phyloP scores from a whole-genome alignment of 37 sponge, comb jelly and placozoan species.

The Oscarella lobularis region DNA sequence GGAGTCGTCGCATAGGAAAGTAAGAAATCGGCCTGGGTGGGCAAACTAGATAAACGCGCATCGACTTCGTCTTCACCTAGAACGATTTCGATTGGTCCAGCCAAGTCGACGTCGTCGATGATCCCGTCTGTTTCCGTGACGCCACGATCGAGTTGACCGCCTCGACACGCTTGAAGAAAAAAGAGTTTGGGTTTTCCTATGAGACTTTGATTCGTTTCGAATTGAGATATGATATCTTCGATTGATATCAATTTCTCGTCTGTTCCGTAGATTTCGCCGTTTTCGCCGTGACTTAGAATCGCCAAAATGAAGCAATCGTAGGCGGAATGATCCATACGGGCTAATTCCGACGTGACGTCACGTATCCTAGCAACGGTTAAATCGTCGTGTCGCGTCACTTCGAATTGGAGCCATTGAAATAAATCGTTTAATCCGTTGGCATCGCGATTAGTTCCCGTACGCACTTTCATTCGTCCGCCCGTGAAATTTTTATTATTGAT shows the following conservation, averaged over 20 bases:
- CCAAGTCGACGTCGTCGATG: not conserved
- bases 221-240: conserved; percentile 5
- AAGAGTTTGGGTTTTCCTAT: conserved; percentile 27
- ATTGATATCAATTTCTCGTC: conserved; percentile 8
- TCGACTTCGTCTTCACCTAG: not conserved
- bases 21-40: conserved; percentile 66
- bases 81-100: not conserved
- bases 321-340: conserved; percentile 2
- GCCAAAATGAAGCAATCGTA: conserved; percentile 16
- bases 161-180: conserved; percentile 16
- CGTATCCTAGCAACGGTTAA: conserved; percentile 11
- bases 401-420: conserved; percentile 30
- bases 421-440: conserved; percentile 27
- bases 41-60: conserved; percentile 20
- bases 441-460: conserved; percentile 50
- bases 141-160: not conserved
- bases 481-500: conserved; percentile 64
- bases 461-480: conserved; percentile 46
- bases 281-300: conserved; percentile 16
- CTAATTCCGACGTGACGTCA: not conserved
- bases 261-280: conserved; percentile 13
- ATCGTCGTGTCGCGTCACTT: conserved; percentile 31
- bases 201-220: not conserved
- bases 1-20: conserved; percentile 70
- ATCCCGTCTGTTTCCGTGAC: not conserved